Percentiles rank a stretch among this genome's conserved stretches.
These are phyloP conservation scores for Columba janthina DNA, from an alignment of 2,113 vertebrate genomes.

Conservation along the genomic window DNA sequence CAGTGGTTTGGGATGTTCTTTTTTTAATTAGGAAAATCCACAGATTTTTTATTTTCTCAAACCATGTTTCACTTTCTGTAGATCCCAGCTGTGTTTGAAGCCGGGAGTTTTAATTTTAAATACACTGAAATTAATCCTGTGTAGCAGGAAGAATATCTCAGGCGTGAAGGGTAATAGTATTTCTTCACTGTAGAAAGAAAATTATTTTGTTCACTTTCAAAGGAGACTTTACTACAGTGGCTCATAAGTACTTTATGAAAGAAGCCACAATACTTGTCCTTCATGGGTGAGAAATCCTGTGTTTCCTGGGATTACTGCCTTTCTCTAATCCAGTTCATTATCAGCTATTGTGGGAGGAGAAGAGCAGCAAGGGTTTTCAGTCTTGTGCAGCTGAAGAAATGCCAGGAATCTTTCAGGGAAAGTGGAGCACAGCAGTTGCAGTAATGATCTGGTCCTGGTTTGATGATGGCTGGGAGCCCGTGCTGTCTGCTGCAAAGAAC, in stretches of 20 bases:
- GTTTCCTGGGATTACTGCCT: slow-evolving; percentile 2
- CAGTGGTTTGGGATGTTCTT: neutral
- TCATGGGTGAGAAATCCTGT: neutral
- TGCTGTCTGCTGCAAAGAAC: neutral
- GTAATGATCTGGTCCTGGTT: neutral
- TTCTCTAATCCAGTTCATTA: neutral
- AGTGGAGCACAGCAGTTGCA: neutral
- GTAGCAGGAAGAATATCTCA: neutral
- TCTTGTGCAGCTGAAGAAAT: neutral
- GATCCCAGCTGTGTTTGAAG: slow-evolving; percentile 20
- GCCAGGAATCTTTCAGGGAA: neutral
- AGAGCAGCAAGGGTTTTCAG: neutral
- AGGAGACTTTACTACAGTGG: neutral
- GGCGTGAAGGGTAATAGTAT: slow-evolving; percentile 9
- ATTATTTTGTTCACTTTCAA: neutral
- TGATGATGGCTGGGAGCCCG: neutral
- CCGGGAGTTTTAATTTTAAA: slow-evolving; percentile 33
- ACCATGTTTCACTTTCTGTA: neutral
- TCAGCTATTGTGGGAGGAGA: neutral
- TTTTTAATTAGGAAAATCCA: neutral
- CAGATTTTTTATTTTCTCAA: neutral
- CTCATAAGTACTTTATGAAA: neutral
- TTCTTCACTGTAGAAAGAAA: slow-evolving; percentile 13
- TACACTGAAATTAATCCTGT: slow-evolving; percentile 43
- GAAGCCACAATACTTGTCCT: neutral